These are phyloP conservation scores for Macrosteles quadrilineatus DNA, from an alignment of 1,140 invertebrate genomes.

Conservation along the genomic window DNA sequence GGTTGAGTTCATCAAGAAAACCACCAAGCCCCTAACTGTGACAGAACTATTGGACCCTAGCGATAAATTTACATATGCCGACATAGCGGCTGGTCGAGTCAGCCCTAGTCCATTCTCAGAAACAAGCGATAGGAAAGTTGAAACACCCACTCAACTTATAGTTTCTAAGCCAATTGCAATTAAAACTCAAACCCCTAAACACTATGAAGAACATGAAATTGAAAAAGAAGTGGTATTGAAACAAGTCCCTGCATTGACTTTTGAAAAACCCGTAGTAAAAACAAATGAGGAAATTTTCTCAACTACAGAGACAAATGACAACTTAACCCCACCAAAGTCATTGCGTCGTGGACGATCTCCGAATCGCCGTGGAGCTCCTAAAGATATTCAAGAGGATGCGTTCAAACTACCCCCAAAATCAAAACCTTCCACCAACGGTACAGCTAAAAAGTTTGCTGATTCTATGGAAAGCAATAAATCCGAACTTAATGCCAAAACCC, in stretches of 20 bases:
- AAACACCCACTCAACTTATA: slow-evolving; percentile 29
- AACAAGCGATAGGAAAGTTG: slow-evolving; percentile 32
- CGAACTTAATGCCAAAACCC: background rate
- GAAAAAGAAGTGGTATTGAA: slow-evolving; percentile 31
- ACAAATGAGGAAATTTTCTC: background rate
- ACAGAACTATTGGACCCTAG: slow-evolving; percentile 27
- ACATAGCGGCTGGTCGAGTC: slow-evolving; percentile 55
- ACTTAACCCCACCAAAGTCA: background rate
- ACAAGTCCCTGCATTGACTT: too few relatives aligned
- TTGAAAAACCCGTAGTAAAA: too few relatives aligned
- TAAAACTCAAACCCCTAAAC: slow-evolving; percentile 6
- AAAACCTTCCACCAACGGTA: background rate
- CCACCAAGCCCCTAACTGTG: background rate
- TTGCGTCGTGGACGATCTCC: slow-evolving; percentile 50
- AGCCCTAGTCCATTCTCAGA: slow-evolving; percentile 48
- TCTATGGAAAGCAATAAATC: slow-evolving; percentile 28
- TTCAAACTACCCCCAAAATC: background rate
- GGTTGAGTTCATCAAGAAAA: slow-evolving; percentile 22
- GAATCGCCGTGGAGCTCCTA: slow-evolving; percentile 40
- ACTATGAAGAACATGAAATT: slow-evolving; percentile 43
- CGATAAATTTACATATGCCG: slow-evolving; percentile 53
- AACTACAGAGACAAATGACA: background rate
- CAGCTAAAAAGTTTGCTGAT: too few relatives aligned
- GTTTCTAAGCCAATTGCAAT: slow-evolving; percentile 22
- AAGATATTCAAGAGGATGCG: background rate